A percentile compares a stretch with the other conserved stretches of the same genome.
phyloP scores from a whole-genome alignment of 2,797 vertebrate species.

The Poecilia velifera region DNA sequence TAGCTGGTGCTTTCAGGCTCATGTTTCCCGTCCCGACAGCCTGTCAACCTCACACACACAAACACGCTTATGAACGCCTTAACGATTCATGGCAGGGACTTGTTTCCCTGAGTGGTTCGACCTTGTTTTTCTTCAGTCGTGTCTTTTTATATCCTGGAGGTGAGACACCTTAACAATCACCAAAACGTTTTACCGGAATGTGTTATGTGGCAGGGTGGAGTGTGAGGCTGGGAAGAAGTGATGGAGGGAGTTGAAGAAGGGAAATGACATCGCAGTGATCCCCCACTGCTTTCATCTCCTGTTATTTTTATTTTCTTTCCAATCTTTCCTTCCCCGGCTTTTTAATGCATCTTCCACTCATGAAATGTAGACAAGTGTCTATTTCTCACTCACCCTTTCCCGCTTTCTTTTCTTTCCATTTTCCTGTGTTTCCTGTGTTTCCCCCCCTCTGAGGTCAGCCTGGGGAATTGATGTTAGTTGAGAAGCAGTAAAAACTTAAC shows the following conservation, averaged over 20 bases:
- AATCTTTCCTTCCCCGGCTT: conserved; percentile 40
- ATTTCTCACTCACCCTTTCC: conserved; percentile 28
- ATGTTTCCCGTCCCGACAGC: conserved; percentile 7
- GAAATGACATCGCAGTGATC: conserved; percentile 61
- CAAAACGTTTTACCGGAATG: background rate
- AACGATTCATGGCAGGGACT: conserved; percentile 39
- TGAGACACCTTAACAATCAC: conserved; percentile 9
- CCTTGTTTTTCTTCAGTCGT: conserved; percentile 12
- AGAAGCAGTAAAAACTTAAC: conserved; percentile 9
- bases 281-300: conserved; percentile 66
- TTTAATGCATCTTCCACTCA: conserved; percentile 62
- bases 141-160: conserved; percentile 5
- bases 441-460: background rate
- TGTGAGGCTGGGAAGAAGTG: conserved; percentile 34
- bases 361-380: conserved; percentile 44
- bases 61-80: conserved; percentile 26
- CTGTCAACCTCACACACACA: conserved; percentile 15
- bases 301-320: conserved; percentile 50
- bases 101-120: conserved; percentile 10
- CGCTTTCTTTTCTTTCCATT: background rate
- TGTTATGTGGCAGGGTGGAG: background rate
- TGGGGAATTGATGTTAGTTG: background rate
- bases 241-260: conserved; percentile 45
- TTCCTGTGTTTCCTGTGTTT: conserved; percentile 11
- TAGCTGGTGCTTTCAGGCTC: conserved; percentile 10